phyloP scores from a whole-genome alignment of 2,888 invertebrate genomes.

The Druceiella hillmani region DNA sequence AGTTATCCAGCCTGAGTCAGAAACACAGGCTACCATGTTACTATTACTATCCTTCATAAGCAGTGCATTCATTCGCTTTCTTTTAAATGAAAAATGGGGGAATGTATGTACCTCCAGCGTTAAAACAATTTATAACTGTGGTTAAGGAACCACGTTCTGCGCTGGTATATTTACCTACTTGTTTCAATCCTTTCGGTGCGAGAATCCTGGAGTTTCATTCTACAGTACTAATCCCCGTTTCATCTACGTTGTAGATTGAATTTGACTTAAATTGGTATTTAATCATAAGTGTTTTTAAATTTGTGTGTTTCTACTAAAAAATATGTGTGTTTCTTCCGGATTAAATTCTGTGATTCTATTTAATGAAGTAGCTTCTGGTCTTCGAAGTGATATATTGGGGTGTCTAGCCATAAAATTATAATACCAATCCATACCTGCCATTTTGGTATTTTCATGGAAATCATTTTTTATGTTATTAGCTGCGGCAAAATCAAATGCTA shows the following conservation, averaged over 20 bases:
- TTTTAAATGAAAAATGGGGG: conserved; percentile 22
- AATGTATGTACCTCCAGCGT: conserved; percentile 17
- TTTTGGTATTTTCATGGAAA: conserved; percentile 18
- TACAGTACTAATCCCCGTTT: conserved; percentile 20
- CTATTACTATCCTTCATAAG: conserved; percentile 16
- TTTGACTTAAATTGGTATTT: conserved; percentile 15
- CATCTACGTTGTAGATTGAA: conserved; percentile 20
- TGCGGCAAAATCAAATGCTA: conserved; percentile 21
- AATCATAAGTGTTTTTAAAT: conserved; percentile 8
- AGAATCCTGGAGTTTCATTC: conserved; percentile 19
- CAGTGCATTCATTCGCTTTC: conserved; percentile 17
- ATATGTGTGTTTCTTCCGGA: no score
- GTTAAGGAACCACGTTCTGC: conserved; percentile 16
- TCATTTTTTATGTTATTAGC: conserved; percentile 18
- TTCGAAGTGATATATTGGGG: conserved; percentile 16
- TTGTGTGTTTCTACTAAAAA: no score
- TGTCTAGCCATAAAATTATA: conserved; percentile 21
- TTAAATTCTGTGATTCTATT: no score
- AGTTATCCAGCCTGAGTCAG: conserved; percentile 6
- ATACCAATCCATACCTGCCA: conserved; percentile 22
- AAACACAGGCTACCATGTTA: conserved; percentile 9
- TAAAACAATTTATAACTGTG: conserved; percentile 18
- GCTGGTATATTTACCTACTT: conserved; percentile 18
- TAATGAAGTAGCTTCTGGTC: conserved; percentile 20
- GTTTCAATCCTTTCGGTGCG: conserved; percentile 17